Evolutionary conservation across 2,888 invertebrate genomes (phyloP), one percentile per base, ranked within the genome.

Genomic region (Zootermopsis nevadensis): DNA sequence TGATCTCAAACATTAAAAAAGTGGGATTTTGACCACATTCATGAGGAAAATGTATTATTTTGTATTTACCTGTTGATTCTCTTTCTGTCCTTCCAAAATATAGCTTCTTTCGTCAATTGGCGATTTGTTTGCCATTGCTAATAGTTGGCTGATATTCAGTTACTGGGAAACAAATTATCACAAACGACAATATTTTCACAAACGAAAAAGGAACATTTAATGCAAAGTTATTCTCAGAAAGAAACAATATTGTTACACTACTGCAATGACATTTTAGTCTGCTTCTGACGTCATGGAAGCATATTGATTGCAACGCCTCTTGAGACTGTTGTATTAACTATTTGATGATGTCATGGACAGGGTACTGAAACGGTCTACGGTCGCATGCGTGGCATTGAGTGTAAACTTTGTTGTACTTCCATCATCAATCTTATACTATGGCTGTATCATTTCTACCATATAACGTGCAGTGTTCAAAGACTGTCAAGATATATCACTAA

Each of bases 41-140:
- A 15, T 7, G 38, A 38, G 38, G 4, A 38, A 35, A 24, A 27
- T 27, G 3, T 74, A 38, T 35, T 35, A 69, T 69, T 74, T 38
- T 22, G 53, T 4, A 35, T 33, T 82, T 83, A 83, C 83, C 83
- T 83, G 83, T 83, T 83, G 83, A 83, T 82, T 84, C 80, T 31
- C 67, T 35, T 77, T 83, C n/a, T 77, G 81, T 19, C 83, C 83
- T 69, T 83, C 83, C 77, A 83, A 81, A 27, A 83, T 83, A 35
- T 83, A 83, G 55, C 83, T 82, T 77, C 66, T 82, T 76, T 82
- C 84, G 48, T 77, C 83, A 31, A 35, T 22, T 24, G 74, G 30
- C 24, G 66, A 42, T 74, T 79, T 80, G 35, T 42, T 79, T 53
- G 80, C 79, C 83, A 76, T 80, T n/a, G n/a, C 35, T 27, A 53